Percentiles rank a stretch among this genome's conserved stretches.
These are phyloP conservation scores for Hemichromis elongatus DNA, from an alignment of 2,113 vertebrate genomes.

Conservation along the genomic window DNA sequence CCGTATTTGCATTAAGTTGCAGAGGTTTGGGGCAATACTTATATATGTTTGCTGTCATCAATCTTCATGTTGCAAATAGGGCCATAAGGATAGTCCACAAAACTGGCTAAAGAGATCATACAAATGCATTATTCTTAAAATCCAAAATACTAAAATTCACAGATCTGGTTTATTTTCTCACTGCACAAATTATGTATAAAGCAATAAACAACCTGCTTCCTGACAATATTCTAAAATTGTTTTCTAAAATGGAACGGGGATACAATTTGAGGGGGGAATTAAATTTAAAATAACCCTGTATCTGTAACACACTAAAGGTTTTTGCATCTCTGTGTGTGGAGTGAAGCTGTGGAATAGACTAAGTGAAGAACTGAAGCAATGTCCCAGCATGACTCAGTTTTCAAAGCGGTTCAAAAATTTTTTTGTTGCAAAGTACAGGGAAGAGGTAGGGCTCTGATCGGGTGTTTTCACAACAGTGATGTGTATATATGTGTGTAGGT, in stretches of 20 bases:
- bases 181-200: neutral
- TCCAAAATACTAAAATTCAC: neutral
- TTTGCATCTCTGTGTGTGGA: neutral
- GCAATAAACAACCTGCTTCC: neutral
- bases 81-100: neutral
- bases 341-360: neutral
- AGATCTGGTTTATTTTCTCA: neutral
- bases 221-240: neutral
- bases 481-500: neutral
- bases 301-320: fast-evolving
- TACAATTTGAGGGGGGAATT: neutral
- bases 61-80: neutral
- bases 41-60: neutral
- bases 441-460: neutral
- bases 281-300: neutral
- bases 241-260: neutral
- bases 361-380: neutral
- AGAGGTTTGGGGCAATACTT: neutral
- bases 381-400: neutral
- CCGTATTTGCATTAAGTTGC: neutral
- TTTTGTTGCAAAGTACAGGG: neutral
- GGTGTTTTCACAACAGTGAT: neutral
- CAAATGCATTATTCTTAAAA: neutral
- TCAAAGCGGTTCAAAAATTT: neutral
- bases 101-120: neutral